Conservation (phyloP, 2,113 vertebrate genomes). For the Saguinus imperator region DNA sequence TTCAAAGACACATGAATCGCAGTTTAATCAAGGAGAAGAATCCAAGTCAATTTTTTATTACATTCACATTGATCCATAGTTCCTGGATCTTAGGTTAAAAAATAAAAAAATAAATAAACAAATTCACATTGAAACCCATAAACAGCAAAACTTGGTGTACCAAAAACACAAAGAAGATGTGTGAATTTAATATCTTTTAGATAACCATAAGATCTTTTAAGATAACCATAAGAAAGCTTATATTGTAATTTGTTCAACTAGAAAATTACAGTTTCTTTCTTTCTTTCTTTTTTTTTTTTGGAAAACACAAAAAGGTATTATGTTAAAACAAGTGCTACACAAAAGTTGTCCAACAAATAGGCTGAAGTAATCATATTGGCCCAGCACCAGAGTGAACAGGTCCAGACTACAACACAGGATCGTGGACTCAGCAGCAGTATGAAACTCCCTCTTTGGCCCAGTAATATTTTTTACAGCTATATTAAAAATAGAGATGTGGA, state of each 20-base stretch:
- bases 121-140: background rate
- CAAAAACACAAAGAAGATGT: background rate
- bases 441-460: background rate
- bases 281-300: background rate
- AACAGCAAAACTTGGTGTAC: background rate
- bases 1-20: background rate
- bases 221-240: background rate
- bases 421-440: background rate
- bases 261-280: background rate
- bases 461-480: background rate
- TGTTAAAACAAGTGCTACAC: background rate
- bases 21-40: slow-evolving; percentile 48
- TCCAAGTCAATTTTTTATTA: slow-evolving; percentile 10
- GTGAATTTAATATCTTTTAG: background rate
- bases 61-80: background rate
- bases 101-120: background rate
- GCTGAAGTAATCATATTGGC: too few relatives aligned
- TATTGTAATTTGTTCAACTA: background rate
- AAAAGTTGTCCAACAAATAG: background rate
- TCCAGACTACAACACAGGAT: background rate
- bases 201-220: background rate
- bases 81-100: too few relatives aligned
- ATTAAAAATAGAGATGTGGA: background rate
- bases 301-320: background rate
- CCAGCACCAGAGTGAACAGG: background rate